Base-by-base conservation (phyloP, 1,140 invertebrate genomes). In the Monochamus saltuarius region DNA sequence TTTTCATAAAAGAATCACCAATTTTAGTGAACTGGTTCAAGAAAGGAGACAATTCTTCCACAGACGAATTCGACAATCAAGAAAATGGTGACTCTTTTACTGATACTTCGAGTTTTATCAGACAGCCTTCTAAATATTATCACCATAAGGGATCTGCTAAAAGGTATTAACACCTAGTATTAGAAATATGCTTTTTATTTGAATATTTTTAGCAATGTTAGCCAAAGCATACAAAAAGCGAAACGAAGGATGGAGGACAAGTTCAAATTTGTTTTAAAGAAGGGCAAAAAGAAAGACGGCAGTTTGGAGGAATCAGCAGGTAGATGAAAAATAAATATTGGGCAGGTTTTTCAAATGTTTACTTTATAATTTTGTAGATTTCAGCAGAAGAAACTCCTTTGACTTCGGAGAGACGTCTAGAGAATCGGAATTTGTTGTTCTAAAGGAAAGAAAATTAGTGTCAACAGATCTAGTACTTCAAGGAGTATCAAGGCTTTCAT, bases 261-360 rank as follows among this genome's bases (percentile, higher is more conserved):
- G 71, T 80, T 95, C 47, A 81, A 85, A 77, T 84, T 86, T 64
- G 83, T 82, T 10, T 75, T 87, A 39, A 82, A 84, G 55, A 91
- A 91, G 74, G 89, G 90, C 4, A 90, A 89, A 70, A 92, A 91
- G 75, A 91, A 92, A 76, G 90, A 93, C 75, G 89, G 90, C 19
- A 92, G 88, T 73, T 85, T 88, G 58, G 92, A 95, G 80, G 92
- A 94, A 75, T 82, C 86, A 11, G 85, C 87, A 61, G 88, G 88
- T 65, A 86, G 82, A 73, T 87, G 88, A 89, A 76, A 85, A 85
- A 16, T n/a, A 16, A 40, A 29, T 35, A 17, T 11, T 22, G 17
- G 1, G 1, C 82, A 40, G 47, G 39, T 29, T 22, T 62, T 69
- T 45, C 54, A 50, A 0, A 38, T 29, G 85, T 53, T 62, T 47